Percentiles rank a stretch among this genome's conserved stretches.
phyloP scores from a whole-genome alignment of 2,113 vertebrate genomes.

The Ceuthmochares aereus region DNA sequence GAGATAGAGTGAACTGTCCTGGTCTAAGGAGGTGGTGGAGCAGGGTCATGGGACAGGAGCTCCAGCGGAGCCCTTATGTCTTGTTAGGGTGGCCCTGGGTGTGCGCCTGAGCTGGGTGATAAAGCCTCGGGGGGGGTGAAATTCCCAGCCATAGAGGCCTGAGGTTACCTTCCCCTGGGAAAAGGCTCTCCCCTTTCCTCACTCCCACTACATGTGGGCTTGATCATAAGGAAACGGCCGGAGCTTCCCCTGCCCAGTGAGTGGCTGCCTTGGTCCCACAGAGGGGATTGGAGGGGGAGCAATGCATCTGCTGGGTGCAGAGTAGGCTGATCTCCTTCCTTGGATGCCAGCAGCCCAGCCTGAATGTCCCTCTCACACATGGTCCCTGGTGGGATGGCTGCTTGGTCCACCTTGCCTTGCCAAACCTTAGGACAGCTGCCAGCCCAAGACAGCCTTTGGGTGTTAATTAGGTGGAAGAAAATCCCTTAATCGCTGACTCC shows the following conservation, averaged over 20 bases:
- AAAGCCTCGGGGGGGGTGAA: no score
- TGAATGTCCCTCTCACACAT: not conserved
- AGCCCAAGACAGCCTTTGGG: not conserved
- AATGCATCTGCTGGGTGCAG: no score
- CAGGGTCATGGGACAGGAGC: not conserved
- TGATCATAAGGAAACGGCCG: fast-evolving
- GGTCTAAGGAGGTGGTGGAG: not conserved
- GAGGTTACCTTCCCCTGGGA: not conserved
- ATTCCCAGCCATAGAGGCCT: not conserved
- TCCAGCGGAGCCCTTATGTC: not conserved
- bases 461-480: slow-evolving; percentile 14
- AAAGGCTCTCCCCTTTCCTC: not conserved
- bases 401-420: not conserved
- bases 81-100: not conserved
- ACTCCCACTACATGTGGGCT: not conserved
- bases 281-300: not conserved
- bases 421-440: not conserved
- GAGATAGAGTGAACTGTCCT: not conserved
- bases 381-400: fast-evolving
- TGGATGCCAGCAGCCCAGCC: not conserved
- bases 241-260: fast-evolving
- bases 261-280: not conserved
- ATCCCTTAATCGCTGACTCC: not conserved
- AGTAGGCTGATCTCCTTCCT: not conserved
- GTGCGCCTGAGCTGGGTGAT: not conserved